Base-by-base conservation (phyloP, 2,888 invertebrate genomes). In the Protonemura montana region DNA sequence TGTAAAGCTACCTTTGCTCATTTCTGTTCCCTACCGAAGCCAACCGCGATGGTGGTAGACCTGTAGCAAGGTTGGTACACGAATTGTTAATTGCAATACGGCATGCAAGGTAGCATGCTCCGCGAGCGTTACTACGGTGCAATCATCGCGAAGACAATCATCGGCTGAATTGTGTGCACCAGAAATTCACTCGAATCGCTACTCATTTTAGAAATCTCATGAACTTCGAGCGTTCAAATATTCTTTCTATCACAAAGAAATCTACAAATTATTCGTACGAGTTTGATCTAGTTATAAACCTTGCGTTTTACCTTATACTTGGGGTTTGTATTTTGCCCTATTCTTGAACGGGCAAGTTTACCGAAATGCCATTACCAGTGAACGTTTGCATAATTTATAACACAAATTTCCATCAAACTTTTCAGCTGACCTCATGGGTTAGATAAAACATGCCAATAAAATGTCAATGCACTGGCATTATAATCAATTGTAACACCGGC, bases 141-240 rank as follows among this genome's bases (percentile, higher is more conserved):
- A 87, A 87, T 87, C 87, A 87, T 84, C 84, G 76, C 85, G 80
- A 87, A 77, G 86, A 59, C 83, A 83, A 87, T n/a, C n/a, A n/a
- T n/a, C n/a, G 84, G 78, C 86, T 83, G 87, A 85, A 85, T 85
- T 82, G 82, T 87, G 83, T 42, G 16, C 35, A 41, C 59, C 59
- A 59, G 41, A 59, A 59, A 59, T 59, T 59, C 59, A 59, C 59
- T 78, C 10, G 78, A 27, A 78, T 27, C 78, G 26, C 10, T 13
- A 78, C 27, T 78, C 26, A 78, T 78, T 78, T 78, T 25, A 0
- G 2, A 78, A 78, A 26, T 2, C 78, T 26, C 26, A 78, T 16
- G n/a, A 59, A 59, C 59, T 59, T 59, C 21, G 59, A 10, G 16
- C 16, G 21, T 59, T 7, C 21, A 1, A 59, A 59, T 59, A 59